Evolutionary conservation across 2,797 vertebrate species (phyloP), one percentile per base, ranked within the genome.

Genomic region (Odontamblyopus rebecca): DNA sequence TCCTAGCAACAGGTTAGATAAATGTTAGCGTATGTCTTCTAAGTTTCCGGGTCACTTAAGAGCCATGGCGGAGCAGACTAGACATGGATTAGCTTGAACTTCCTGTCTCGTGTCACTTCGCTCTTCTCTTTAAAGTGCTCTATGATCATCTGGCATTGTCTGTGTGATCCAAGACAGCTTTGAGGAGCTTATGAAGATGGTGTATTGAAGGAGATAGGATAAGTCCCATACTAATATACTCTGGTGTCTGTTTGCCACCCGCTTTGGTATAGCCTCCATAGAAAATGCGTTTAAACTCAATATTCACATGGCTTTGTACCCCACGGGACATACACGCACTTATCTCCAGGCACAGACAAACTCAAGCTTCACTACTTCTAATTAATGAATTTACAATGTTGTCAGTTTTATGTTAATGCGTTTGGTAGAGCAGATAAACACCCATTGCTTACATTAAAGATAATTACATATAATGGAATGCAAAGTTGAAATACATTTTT

Each of bases 161-260:
- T 81, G n/a, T 80, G 81, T 78, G 86, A 90, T 91, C 86, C 85
- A 13, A 83, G 85, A 69, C 74, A 54, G 74, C 80, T 89, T 86
- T 89, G 88, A 91, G 74, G 79, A 88, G 89, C 89, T 93, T 91
- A 89, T 56, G 2, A 80, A 87, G 82, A 86, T 90, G 78, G 26
- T 87, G 76, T 80, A 82, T 82, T 82, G 79, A 88, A 86, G 87
- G 87, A 87, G 84, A 90, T 15, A 35, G 66, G 78, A 83, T 91
- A 89, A 90, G 84, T 90, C 89, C 68, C 67, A 68, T 69, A 80
- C 89, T 91, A 86, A 91, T 87, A 84, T 79, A 75, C 81, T 71
- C 75, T 27, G 56, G 78, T 82, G 82, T 69, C 68, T 84, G 70
- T 86, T 88, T 84, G 79, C 82, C 72, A 76, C 74, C 75, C 78